A percentile compares a stretch with the other conserved stretches of the same genome.
These are phyloP conservation scores for Phylloscopus collybita DNA, from an alignment of 2,797 vertebrate genomes.

Conservation along the genomic window DNA sequence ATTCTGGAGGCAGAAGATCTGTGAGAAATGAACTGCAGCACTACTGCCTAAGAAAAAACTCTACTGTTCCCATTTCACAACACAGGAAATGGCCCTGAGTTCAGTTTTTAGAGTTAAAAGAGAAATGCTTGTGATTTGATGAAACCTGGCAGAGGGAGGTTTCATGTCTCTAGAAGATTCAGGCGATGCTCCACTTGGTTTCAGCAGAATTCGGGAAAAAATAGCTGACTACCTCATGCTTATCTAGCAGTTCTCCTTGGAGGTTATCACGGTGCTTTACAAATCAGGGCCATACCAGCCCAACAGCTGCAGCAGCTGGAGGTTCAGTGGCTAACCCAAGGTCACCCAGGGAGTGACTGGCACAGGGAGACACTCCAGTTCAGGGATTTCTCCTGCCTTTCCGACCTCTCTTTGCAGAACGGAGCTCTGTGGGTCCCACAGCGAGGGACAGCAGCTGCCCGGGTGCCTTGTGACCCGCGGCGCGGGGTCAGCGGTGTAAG, in stretches of 20 bases:
- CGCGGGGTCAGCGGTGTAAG: neutral
- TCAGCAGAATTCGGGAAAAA: neutral
- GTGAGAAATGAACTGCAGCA: neutral
- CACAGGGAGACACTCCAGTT: accelerated
- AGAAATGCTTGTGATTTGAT: neutral
- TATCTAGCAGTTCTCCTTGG: constrained; percentile 38
- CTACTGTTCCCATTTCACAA: neutral
- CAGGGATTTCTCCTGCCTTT: neutral
- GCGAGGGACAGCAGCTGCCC: neutral
- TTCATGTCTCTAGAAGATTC: neutral
- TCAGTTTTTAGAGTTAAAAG: neutral
- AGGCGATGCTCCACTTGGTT: neutral
- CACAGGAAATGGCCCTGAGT: neutral
- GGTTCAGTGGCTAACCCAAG: neutral
- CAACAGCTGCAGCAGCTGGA: neutral
- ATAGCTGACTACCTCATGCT: neutral
- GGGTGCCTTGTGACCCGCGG: neutral
- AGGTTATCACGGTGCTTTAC: neutral
- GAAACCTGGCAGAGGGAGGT: neutral
- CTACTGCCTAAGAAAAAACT: neutral
- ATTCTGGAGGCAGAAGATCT: neutral
- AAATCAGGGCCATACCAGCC: neutral
- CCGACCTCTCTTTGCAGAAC: neutral
- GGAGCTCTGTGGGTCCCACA: neutral
- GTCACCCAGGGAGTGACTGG: neutral